These are phyloP conservation scores for Nothoprocta perdicaria DNA, from an alignment of 2,113 vertebrate genomes.

Conservation along the genomic window DNA sequence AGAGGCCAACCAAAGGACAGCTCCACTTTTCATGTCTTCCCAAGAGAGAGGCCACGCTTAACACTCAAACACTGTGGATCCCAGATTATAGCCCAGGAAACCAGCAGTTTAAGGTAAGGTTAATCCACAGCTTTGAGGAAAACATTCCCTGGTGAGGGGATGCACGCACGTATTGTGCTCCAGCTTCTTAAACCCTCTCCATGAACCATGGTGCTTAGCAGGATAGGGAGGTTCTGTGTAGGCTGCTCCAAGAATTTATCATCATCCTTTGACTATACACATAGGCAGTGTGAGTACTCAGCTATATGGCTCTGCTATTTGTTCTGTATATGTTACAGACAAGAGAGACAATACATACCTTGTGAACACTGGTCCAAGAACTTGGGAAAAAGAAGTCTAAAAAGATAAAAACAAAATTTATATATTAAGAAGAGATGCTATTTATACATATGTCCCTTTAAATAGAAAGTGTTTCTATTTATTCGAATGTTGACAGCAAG, in stretches of 20 bases:
- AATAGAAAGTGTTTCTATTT: background rate
- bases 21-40: background rate
- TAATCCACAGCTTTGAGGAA: background rate
- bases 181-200: background rate
- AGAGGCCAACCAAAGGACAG: background rate
- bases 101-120: background rate
- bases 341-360: conserved; percentile 76
- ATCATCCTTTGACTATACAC: rapidly evolving
- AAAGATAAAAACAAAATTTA: conserved; percentile 10
- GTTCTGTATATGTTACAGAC: background rate
- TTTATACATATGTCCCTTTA: background rate
- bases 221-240: background rate
- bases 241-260: background rate
- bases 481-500: background rate
- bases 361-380: conserved; percentile 95
- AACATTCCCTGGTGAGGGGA: background rate
- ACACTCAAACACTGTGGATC: background rate
- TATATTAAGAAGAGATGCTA: background rate
- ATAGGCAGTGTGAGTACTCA: background rate
- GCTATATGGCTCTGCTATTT: background rate
- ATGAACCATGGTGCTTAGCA: background rate
- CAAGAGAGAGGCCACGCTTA: background rate
- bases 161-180: background rate
- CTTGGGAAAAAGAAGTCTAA: conserved; percentile 92
- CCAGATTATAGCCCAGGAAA: background rate